phyloP scores from a whole-genome alignment of 1,140 invertebrate species.

The Palaemon carinicauda region DNA sequence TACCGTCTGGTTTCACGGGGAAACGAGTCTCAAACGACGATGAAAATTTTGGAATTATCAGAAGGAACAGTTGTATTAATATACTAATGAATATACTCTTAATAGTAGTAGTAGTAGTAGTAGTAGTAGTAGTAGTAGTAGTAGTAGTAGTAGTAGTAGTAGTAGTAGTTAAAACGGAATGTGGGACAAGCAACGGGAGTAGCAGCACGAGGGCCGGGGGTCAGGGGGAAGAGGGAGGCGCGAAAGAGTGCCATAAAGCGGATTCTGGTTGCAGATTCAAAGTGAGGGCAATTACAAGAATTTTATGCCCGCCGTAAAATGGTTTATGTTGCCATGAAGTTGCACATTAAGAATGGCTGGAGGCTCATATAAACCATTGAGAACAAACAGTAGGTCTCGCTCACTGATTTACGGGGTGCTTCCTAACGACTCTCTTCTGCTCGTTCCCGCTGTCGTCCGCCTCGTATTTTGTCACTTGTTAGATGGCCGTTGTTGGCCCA shows the following conservation, averaged over 20 bases:
- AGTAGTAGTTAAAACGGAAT: background rate
- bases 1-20: too few species aligned
- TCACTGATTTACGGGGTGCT: background rate
- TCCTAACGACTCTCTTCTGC: background rate
- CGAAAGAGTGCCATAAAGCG: conserved; percentile 16
- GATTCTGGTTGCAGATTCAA: conserved; percentile 28
- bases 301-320: conserved; percentile 54
- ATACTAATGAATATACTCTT: too few species aligned
- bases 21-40: too few species aligned
- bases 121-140: too few species aligned
- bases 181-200: background rate
- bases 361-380: conserved; percentile 39
- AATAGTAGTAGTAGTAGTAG: too few species aligned
- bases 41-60: too few species aligned
- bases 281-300: conserved; percentile 52
- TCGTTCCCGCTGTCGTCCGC: background rate
- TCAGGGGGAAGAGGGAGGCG: background rate
- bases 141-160: too few species aligned
- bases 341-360: conserved; percentile 46
- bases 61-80: too few species aligned
- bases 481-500: conserved; percentile 2
- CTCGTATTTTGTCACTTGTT: conserved; percentile 11
- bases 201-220: background rate
- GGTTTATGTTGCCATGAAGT: conserved; percentile 52
- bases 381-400: conserved; percentile 28